A percentile compares a stretch with the other conserved stretches of the same genome.
Evolutionary conservation across 2,888 invertebrate genomes (phyloP).

Genomic region (Blastobasis adustella): DNA sequence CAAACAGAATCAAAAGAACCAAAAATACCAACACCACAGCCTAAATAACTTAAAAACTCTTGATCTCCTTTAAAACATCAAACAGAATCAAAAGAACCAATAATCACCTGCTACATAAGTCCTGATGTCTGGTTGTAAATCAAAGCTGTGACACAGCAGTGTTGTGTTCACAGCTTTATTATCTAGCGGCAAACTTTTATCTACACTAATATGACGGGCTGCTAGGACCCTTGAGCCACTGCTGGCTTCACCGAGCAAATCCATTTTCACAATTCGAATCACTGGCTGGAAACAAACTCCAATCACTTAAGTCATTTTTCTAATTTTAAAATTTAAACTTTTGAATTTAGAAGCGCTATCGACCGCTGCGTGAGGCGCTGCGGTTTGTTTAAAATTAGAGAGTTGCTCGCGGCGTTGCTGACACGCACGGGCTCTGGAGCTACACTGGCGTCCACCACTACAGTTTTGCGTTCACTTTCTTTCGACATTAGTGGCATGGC

Average conservation of each 20-base stretch:
- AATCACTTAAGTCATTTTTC: not conserved
- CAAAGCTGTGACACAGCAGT: constrained; percentile 52
- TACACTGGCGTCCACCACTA: constrained; percentile 12
- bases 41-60: too few relatives aligned
- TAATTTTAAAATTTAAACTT: too few relatives aligned
- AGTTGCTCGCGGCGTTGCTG: not conserved
- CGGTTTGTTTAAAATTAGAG: not conserved
- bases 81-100: too few relatives aligned
- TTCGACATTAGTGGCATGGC: constrained; percentile 49
- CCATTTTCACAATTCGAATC: constrained; percentile 30
- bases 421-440: not conserved
- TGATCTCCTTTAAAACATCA: too few relatives aligned
- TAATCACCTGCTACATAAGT: constrained; percentile 54
- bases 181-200: constrained; percentile 32
- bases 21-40: too few relatives aligned
- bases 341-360: too few relatives aligned
- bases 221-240: constrained; percentile 35
- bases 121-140: constrained; percentile 50
- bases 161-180: constrained; percentile 52
- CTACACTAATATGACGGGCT: constrained; percentile 48
- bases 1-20: too few relatives aligned
- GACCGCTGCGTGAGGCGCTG: not conserved
- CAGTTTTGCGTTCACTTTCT: constrained; percentile 65
- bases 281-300: not conserved
- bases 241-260: constrained; percentile 44